Evolutionary conservation across 2,888 invertebrate species (phyloP), one percentile per base, ranked within the genome.

Genomic region (Blera fallax): DNA sequence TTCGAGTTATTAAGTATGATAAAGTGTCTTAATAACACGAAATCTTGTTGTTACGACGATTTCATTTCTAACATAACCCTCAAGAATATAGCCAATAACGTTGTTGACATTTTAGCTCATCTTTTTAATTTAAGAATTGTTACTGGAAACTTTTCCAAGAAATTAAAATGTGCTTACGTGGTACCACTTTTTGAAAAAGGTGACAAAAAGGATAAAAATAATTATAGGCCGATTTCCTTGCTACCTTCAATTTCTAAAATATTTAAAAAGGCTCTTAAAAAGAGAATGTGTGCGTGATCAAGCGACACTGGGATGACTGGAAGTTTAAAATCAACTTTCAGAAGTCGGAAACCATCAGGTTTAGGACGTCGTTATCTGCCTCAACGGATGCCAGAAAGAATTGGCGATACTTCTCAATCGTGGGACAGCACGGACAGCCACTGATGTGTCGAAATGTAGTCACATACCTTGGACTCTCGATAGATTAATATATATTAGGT

Each of bases 11-110:
- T 40, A 40, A 40, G 14, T 40, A 40, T 40, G 2, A 40, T 40
- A 40, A 40, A n/a, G 40, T 60, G 21, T 60, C 37, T 60, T n/a
- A 37, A 60, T 43, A 60, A 60, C 40, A 37, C 60, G 37, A 24
- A 40, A 11, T 60, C 40, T 21, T 21, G 43, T 60, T 24, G 40
- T 2, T 24, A 14, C 14, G 24, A 60, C 43, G n/a, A 43, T n/a
- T n/a, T n/a, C 0, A 24, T 60, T 60, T 60, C 60, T 11, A 60
- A 60, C 7, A 37, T 58, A 21, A 37, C 37, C 5, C 34, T 58
- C 5, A 58, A 58, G 34, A 40, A 58, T 34, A 58, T 58, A 16
- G 58, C 58, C 2, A 37, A 34, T 34, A 58, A 37, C 11, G 34
- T n/a, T n/a, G n/a, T n/a, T n/a, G n/a, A n/a, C n/a, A n/a, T n/a